Base-by-base conservation (phyloP, 1,140 invertebrate species). In the Ladona fulva region DNA sequence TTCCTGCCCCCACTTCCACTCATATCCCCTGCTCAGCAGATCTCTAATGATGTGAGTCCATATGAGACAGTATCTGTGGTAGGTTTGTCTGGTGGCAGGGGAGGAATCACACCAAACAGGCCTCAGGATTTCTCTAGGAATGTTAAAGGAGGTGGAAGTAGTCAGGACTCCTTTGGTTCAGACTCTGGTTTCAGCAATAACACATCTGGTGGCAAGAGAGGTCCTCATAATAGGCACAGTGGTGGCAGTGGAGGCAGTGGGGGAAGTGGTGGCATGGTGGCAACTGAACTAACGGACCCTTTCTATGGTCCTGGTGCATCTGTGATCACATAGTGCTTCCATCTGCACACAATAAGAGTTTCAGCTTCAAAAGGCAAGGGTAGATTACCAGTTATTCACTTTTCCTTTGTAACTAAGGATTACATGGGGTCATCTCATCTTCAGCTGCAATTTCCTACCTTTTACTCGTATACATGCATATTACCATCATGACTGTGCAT, bases 111-210 rank as follows among this genome's bases (percentile, higher is more conserved):
- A 74, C 83, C 82, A 37, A 81, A n/a, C 75, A 37, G 29, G 29
- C 22, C 8, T 14, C 76, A 73, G 22, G 77, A 77, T 25, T 78
- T 78, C 52, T 76, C 52, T 74, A 77, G 42, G 25, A 16, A 25
- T 66, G n/a, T n/a, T 42, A 78, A 82, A 14, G 79, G 83, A 3
- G 74, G 81, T 8, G 84, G 84, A 12, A 78, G 82, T 24, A 29
- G 85, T 8, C 85, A 86, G 14, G 86, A 88, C 80, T 91, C 89
- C 1, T 89, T 90, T 73, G 89, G 89, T 8, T 90, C 89, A 24
- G 91, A 92, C 82, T 91, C 90, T 24, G 90, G 91, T 0, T 92
- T 91, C 81, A 91, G 90, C 80, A 90, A 92, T 81, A 88, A 91
- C 79, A 91, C 91, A 10, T 75, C 74, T 14, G 74, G 74, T 16